These are phyloP conservation scores for Pantherophis vulpinus DNA, from an alignment of 2,797 vertebrate genomes.

Conservation along the genomic window DNA sequence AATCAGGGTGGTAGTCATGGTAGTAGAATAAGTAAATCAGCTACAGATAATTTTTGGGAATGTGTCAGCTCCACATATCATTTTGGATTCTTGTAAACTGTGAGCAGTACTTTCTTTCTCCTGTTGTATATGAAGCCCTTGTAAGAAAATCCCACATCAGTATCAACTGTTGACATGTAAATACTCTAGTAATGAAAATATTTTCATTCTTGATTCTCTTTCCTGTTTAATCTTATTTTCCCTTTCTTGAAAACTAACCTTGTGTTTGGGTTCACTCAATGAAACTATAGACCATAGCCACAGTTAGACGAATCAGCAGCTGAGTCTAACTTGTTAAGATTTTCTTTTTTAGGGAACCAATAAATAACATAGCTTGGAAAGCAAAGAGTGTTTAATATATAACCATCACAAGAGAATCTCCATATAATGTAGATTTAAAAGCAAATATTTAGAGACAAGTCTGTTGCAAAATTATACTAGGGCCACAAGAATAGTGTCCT, in stretches of 20 bases:
- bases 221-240: conserved; percentile 76
- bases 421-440: neutral
- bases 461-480: neutral
- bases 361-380: neutral
- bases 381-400: neutral
- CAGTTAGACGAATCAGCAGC: conserved; percentile 16
- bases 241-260: conserved; percentile 82
- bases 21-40: conserved; percentile 16
- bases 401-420: neutral
- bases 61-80: conserved; percentile 52
- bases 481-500: neutral
- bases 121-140: conserved; percentile 65
- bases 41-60: conserved; percentile 36
- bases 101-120: conserved; percentile 33
- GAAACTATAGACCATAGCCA: conserved; percentile 10
- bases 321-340: conserved; percentile 35
- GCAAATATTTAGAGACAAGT: neutral
- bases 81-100: conserved; percentile 57
- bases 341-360: conserved; percentile 1
- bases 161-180: conserved; percentile 89
- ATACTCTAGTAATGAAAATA: conserved; percentile 87
- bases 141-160: conserved; percentile 76
- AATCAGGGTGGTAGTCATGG: neutral
- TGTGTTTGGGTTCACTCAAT: conserved; percentile 68
- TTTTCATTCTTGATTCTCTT: conserved; percentile 82